phyloP scores from a whole-genome alignment of 1,140 invertebrate species.

The Triops cancriformis region DNA sequence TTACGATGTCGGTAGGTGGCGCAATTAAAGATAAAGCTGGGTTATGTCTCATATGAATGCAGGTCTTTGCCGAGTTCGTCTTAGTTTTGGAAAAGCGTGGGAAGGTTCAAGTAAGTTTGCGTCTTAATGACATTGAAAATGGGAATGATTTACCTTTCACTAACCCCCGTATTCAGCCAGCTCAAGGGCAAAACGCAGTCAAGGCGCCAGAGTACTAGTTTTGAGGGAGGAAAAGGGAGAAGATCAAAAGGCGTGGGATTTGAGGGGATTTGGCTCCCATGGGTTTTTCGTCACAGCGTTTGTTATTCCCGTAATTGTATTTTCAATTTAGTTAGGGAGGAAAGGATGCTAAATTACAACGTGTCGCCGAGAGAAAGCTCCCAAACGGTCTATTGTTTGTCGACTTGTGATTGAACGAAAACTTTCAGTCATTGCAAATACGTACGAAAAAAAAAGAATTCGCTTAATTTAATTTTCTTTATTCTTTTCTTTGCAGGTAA shows the following conservation, averaged over 20 bases:
- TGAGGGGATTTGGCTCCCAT: background rate
- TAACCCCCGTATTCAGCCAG: background rate
- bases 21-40: background rate
- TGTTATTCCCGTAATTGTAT: background rate
- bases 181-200: background rate
- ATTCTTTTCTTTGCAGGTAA: background rate
- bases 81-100: background rate
- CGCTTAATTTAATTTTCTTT: background rate
- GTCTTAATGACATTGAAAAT: background rate
- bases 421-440: background rate
- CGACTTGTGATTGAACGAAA: background rate
- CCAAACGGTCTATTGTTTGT: background rate
- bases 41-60: background rate
- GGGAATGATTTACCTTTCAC: background rate
- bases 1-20: background rate
- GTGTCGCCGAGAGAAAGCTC: background rate
- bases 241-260: constrained; percentile 13
- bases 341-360: background rate
- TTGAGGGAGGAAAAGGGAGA: background rate
- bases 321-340: background rate
- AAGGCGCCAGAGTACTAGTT: background rate
- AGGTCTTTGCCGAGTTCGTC: background rate
- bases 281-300: background rate
- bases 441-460: background rate
- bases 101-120: background rate